Conservation (phyloP, 2,113 vertebrate genomes). For the Hemiprocne comata region DNA sequence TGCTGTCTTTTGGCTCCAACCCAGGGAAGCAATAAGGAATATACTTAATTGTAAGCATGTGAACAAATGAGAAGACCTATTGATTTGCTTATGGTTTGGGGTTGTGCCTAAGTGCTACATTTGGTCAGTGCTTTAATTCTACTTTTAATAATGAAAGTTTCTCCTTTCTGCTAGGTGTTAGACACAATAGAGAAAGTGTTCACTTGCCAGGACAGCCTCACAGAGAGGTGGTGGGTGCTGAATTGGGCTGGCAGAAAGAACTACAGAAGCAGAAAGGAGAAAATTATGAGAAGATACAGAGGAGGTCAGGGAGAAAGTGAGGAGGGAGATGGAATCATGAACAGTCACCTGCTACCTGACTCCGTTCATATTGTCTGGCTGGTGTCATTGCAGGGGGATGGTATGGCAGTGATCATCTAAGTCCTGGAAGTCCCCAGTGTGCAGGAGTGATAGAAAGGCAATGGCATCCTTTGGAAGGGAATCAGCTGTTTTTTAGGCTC, state of each 20-base stretch:
- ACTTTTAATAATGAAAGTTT: neutral
- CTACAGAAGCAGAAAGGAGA: neutral
- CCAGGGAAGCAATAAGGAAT: conserved; percentile 49
- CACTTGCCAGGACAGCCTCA: neutral
- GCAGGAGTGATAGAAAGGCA: neutral
- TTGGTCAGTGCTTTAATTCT: neutral
- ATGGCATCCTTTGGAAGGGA: neutral
- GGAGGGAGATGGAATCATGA: neutral
- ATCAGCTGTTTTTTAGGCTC: neutral
- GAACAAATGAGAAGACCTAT: conserved; percentile 38
- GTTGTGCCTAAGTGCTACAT: neutral
- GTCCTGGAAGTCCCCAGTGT: neutral
- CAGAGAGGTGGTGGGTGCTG: neutral
- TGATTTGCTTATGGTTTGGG: conserved; percentile 8
- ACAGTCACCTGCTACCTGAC: neutral
- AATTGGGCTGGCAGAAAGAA: neutral
- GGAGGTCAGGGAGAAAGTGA: neutral
- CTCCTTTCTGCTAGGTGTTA: neutral
- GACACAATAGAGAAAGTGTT: neutral
- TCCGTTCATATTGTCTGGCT: neutral
- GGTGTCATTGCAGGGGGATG: neutral
- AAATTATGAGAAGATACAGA: neutral
- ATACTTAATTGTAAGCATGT: conserved; percentile 36
- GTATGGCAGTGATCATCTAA: neutral
- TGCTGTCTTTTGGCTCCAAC: conserved; percentile 20